Evolutionary conservation across 1,140 invertebrate genomes (phyloP).

Genomic region (Lysiphlebus fabarum): DNA sequence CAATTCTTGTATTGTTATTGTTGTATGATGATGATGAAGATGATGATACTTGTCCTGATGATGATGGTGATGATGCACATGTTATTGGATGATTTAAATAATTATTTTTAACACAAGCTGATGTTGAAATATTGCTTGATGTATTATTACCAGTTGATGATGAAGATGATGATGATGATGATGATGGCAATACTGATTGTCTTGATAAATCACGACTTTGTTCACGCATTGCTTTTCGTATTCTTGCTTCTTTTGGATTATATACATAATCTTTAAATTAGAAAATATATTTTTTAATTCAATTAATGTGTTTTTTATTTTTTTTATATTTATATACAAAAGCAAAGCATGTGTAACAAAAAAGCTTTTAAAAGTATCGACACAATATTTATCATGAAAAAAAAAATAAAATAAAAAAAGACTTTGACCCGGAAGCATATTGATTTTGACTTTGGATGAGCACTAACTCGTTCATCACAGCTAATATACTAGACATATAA

Average conservation of each 20-base stretch:
- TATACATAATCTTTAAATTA: constrained; percentile 60
- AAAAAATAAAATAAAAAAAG: background rate
- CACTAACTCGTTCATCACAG: constrained; percentile 22
- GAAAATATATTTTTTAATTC: no score
- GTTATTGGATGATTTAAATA: constrained; percentile 39
- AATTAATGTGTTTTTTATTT: no score
- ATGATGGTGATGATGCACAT: constrained; percentile 31
- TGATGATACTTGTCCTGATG: constrained; percentile 32
- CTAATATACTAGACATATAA: constrained; percentile 7
- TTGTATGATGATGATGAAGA: constrained; percentile 38
- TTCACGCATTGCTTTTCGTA: constrained; percentile 62
- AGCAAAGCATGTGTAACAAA: background rate
- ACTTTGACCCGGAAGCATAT: constrained; percentile 21
- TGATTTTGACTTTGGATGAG: constrained; percentile 25
- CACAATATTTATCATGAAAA: no score
- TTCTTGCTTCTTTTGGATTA: constrained; percentile 63
- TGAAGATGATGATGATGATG: constrained; percentile 27
- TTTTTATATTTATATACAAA: no score
- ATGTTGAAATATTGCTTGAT: constrained; percentile 24
- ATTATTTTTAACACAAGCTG: constrained; percentile 26
- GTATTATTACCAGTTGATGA: constrained; percentile 21
- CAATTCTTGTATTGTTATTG: constrained; percentile 38
- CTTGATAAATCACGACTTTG: constrained; percentile 50
- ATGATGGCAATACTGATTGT: constrained; percentile 44
- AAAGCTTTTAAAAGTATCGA: background rate